These are phyloP conservation scores for Pseudomyrmex sp. DNA, from an alignment of 1,140 invertebrate species.

Conservation along the genomic window DNA sequence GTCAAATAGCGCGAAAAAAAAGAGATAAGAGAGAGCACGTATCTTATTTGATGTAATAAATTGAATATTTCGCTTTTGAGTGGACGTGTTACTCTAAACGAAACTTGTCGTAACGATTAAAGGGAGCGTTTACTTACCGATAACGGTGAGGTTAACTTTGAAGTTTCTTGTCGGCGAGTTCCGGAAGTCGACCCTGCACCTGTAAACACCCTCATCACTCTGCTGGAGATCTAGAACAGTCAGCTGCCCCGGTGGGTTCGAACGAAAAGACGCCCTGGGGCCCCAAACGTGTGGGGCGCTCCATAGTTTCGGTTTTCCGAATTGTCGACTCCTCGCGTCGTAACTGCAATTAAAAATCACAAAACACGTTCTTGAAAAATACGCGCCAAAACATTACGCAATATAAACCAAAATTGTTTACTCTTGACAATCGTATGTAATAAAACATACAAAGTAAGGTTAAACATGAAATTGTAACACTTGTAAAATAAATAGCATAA, in stretches of 20 bases:
- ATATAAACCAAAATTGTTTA: not conserved
- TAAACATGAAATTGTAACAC: not conserved
- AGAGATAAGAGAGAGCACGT: not conserved
- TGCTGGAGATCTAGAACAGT: slow-evolving; percentile 90
- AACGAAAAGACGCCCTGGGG: slow-evolving; percentile 90
- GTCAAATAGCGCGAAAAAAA: not conserved
- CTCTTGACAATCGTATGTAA: too few species aligned
- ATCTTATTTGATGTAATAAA: not conserved
- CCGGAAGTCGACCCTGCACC: slow-evolving; percentile 94
- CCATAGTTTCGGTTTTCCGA: slow-evolving; percentile 91
- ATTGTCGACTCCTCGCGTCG: slow-evolving; percentile 91
- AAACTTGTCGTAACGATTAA: slow-evolving; percentile 5
- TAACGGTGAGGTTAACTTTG: slow-evolving; percentile 94
- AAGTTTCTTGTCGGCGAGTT: slow-evolving; percentile 94
- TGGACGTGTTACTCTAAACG: not conserved
- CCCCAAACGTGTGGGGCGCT: slow-evolving; percentile 92
- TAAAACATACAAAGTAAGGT: too few species aligned
- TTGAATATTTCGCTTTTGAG: not conserved
- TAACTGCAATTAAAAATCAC: slow-evolving; percentile 88
- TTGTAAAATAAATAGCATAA: not conserved
- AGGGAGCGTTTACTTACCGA: slow-evolving; percentile 88
- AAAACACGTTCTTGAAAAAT: not conserved
- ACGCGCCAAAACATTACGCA: not conserved
- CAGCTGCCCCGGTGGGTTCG: slow-evolving; percentile 89
- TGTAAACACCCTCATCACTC: slow-evolving; percentile 92